These are phyloP conservation scores for Ctenodactylus gundi DNA, from an alignment of 2,113 vertebrate genomes.

Conservation along the genomic window DNA sequence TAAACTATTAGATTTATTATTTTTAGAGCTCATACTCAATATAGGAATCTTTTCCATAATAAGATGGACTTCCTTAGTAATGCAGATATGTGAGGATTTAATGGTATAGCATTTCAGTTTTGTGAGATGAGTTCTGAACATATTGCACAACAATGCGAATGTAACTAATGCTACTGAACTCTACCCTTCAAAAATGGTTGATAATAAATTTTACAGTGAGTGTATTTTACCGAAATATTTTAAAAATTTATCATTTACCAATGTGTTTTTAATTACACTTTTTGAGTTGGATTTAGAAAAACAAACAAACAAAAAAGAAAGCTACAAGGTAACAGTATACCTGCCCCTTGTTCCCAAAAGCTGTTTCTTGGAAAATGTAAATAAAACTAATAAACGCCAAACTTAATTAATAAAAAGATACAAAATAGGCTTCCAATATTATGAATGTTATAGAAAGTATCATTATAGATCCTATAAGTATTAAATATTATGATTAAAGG, in stretches of 20 bases:
- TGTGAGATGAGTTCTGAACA: neutral
- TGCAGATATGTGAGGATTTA: neutral
- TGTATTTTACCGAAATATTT: neutral
- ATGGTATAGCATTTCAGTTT: neutral
- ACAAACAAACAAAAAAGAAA: neutral
- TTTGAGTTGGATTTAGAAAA: neutral
- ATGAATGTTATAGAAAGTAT: neutral
- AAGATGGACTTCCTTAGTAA: neutral
- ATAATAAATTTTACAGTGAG: neutral
- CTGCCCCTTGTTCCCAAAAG: neutral
- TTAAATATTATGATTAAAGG: neutral
- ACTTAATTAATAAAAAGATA: neutral
- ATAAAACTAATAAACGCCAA: neutral
- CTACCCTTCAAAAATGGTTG: neutral
- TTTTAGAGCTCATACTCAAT: neutral
- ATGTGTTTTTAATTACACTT: neutral
- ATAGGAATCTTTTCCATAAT: neutral
- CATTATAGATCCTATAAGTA: neutral
- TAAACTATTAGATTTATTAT: neutral
- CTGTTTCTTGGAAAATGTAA: neutral
- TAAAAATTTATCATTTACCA: neutral
- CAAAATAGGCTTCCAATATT: neutral
- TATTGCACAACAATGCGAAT: neutral
- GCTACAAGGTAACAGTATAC: neutral
- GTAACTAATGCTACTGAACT: neutral